Base-by-base conservation (phyloP, 53 echinoderm and acorn worm genomes). In the Crossaster papposus region DNA sequence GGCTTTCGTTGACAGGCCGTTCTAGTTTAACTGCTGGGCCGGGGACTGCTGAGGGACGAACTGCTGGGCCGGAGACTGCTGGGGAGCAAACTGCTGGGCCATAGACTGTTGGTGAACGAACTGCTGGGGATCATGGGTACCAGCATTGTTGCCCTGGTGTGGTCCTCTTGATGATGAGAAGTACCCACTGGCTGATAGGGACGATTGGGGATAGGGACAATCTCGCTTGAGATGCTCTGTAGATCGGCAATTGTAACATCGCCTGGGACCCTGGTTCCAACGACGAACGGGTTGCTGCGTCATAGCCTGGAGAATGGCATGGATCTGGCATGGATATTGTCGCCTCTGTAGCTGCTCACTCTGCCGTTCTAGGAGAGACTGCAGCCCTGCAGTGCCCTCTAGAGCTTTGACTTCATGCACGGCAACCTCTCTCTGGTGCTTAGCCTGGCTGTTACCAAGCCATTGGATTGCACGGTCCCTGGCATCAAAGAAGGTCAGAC, bases 1-100 rank as follows among this genome's bases (percentile, higher is more conserved):
- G 91, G 83, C 89, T 93, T 89, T 34, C 89, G 31, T 79, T 72
- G 54, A 75, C 86, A 89, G 94, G 94, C 89, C 55, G 14, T 28
- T 30, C 89, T 89, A 89, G 94, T 91, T 94, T 89, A 82, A 84
- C 18, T 36, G 52, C 26, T 90, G 75, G 22, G 30, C 30, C 18
- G 36, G 32, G 20, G 58, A 11, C 2, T 58, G 58, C 58, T 58
- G 58, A 20, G 58, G 58, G 22, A 58, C 58, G 17, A 8, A 34
- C 58, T 62, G 81, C 72, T 52, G 52, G n/a, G 11, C 52, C 50
- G 85, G 13, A 38, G 80, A 55, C 20, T 54, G 54, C 58, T 18
- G 80, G 54, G 54, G 62, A 20, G 18, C 80, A 18, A 30, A 17
- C 28, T 79, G 78, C 33, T 17, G 74, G 35, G n/a, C n/a, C n/a